Conservation (phyloP, 2,797 vertebrate genomes). For the Chloroceryle inda region DNA sequence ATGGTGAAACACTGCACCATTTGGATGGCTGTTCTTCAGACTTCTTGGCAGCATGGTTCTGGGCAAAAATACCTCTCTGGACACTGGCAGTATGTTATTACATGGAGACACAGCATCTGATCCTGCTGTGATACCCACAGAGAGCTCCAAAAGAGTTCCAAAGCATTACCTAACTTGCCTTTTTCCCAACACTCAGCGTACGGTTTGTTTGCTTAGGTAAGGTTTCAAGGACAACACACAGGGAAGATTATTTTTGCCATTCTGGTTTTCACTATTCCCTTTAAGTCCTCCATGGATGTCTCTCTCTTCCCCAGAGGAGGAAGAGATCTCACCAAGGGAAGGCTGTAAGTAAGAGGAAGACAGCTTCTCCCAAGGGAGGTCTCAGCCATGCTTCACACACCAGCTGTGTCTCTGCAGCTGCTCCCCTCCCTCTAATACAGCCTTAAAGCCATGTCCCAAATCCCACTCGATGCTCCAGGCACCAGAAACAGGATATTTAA, state of each 20-base stretch:
- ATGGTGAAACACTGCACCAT: background rate
- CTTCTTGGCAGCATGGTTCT: conserved; percentile 18
- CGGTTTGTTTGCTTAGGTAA: background rate
- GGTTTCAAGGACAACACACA: background rate
- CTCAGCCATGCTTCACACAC: background rate
- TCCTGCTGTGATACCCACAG: background rate
- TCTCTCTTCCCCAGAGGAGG: background rate
- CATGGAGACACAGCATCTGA: conserved; percentile 50
- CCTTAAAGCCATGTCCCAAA: background rate
- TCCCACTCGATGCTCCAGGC: background rate
- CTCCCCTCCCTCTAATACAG: background rate
- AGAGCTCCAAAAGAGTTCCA: conserved; percentile 34
- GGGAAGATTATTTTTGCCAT: background rate
- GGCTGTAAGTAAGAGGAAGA: background rate
- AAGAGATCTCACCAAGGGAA: background rate
- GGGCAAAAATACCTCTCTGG: conserved; percentile 45
- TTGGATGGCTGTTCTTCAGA: conserved; percentile 45
- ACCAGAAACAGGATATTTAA: background rate
- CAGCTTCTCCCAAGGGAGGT: background rate
- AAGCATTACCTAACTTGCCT: conserved; percentile 45
- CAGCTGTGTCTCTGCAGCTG: conserved; percentile 9
- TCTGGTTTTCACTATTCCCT: background rate
- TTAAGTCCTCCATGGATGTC: background rate
- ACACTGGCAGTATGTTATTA: background rate
- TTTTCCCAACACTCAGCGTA: background rate